Evolutionary conservation across 2,888 invertebrate genomes (phyloP).

Genomic region (Aporophyla lueneburgensis): DNA sequence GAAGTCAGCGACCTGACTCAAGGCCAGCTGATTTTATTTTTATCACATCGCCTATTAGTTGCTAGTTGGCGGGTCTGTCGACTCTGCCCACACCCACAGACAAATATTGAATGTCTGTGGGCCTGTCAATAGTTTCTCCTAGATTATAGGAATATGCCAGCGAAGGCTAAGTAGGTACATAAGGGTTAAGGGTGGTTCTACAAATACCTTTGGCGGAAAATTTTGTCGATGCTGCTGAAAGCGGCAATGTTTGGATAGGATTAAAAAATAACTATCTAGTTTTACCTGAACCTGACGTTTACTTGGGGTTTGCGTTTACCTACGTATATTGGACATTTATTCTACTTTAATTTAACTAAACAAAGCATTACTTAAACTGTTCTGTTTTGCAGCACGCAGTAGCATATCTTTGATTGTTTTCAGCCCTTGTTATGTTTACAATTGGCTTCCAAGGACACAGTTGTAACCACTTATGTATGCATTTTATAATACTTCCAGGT

Average conservation of each 20-base stretch:
- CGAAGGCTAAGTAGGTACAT: not conserved
- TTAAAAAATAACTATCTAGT: not conserved
- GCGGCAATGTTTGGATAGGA: not conserved
- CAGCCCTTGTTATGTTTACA: not conserved
- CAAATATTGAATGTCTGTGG: constrained; percentile 25
- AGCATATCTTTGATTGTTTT: constrained; percentile 14
- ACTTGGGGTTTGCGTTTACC: not conserved
- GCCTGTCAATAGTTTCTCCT: constrained; percentile 19
- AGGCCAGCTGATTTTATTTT: constrained; percentile 49
- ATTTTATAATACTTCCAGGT: not conserved
- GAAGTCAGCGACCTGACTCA: constrained; percentile 28
- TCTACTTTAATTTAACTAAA: constrained; percentile 5
- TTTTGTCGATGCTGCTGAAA: not conserved
- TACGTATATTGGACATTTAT: not conserved
- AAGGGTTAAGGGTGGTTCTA: constrained; percentile 7
- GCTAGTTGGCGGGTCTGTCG: constrained; percentile 10
- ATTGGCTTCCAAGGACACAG: constrained; percentile 12
- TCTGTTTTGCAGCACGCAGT: constrained; percentile 30
- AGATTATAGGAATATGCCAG: constrained; percentile 34
- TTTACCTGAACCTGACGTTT: not conserved
- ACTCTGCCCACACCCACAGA: constrained; percentile 1
- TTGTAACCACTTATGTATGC: too few species aligned
- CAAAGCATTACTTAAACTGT: constrained; percentile 19
- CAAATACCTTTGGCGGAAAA: not conserved
- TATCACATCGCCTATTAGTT: constrained; percentile 9